Evolutionary conservation across 2,797 vertebrate species (phyloP).

Genomic region (Amphiprion clarkii): DNA sequence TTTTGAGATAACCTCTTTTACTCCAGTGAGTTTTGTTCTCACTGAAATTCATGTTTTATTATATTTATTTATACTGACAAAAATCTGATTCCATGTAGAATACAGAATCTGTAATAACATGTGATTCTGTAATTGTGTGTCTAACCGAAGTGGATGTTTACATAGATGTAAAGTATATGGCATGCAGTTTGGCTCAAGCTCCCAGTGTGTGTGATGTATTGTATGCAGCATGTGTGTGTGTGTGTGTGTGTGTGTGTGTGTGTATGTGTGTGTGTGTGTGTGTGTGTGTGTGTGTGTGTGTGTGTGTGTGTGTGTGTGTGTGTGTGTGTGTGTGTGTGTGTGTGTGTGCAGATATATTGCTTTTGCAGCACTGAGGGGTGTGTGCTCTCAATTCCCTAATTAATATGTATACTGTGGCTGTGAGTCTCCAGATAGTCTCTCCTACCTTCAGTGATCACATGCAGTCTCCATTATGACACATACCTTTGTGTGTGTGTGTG

Average conservation of each 20-base stretch:
- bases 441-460: slow-evolving; percentile 20
- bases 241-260: slow-evolving; percentile 1
- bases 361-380: background rate
- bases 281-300: background rate
- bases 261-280: too few relatives aligned
- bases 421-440: slow-evolving; percentile 10
- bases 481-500: slow-evolving; percentile 9
- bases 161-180: background rate
- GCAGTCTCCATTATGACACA: slow-evolving; percentile 30
- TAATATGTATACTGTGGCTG: slow-evolving; percentile 15
- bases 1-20: too few relatives aligned
- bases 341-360: background rate
- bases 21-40: too few relatives aligned
- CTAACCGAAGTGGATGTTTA: background rate
- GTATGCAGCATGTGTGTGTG: background rate
- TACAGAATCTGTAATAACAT: background rate
- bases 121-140: background rate
- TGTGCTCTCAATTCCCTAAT: slow-evolving; percentile 3
- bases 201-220: background rate
- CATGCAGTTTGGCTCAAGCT: background rate
- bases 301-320: background rate
- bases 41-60: too few relatives aligned
- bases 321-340: too few relatives aligned
- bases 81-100: too few relatives aligned
- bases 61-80: too few relatives aligned